Conservation (phyloP, 2,113 vertebrate genomes). For the Neolamprologus fasciatus region DNA sequence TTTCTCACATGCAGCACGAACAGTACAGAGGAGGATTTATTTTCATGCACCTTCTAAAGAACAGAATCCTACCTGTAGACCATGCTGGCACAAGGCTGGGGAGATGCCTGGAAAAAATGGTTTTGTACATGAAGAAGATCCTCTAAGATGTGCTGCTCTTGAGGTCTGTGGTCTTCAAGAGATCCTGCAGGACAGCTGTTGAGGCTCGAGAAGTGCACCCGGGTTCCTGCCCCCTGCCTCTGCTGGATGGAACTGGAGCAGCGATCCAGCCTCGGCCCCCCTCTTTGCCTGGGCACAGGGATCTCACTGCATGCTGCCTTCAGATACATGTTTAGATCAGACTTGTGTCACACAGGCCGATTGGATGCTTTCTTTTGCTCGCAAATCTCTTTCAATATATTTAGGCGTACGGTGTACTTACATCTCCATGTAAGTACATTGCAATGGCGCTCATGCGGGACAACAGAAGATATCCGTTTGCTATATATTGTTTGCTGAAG, state of each 20-base stretch:
- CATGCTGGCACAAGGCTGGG: constrained; percentile 23
- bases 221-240: constrained; percentile 34
- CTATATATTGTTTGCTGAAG: not conserved
- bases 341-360: not conserved
- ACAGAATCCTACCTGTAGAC: constrained; percentile 54
- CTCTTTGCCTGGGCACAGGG: constrained; percentile 41
- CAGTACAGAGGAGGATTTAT: not conserved
- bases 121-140: constrained; percentile 11
- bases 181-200: constrained; percentile 13
- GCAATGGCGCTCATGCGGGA: not conserved
- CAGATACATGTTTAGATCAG: constrained; percentile 49
- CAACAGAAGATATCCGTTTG: not conserved
- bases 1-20: not conserved
- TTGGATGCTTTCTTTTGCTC: constrained; percentile 12
- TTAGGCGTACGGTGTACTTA: constrained; percentile 6
- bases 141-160: constrained; percentile 13
- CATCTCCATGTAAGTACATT: constrained; percentile 14
- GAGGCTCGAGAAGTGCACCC: constrained; percentile 1
- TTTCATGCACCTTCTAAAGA: not conserved
- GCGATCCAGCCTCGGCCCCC: constrained; percentile 38
- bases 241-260: constrained; percentile 19
- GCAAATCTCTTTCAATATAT: constrained; percentile 39
- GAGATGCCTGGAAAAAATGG: constrained; percentile 4
- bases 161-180: constrained; percentile 2
- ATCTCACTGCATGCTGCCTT: constrained; percentile 58